Base-by-base conservation (phyloP, 2,888 invertebrate species). In the Lymantria dispar region DNA sequence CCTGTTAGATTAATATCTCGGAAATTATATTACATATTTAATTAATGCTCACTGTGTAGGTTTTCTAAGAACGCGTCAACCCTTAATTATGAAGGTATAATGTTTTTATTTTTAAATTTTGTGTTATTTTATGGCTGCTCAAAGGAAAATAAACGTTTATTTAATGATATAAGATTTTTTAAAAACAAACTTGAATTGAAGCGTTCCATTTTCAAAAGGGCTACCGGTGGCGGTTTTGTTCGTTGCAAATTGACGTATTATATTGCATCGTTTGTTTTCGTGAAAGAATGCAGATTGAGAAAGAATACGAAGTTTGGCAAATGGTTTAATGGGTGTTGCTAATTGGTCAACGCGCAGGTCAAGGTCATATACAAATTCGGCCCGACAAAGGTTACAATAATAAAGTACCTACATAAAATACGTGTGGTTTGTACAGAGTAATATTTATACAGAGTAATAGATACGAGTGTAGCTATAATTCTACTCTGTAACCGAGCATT, bases 271-370 rank as follows among this genome's bases (percentile, higher is more conserved):
- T 74, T 79, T 68, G 80, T 79, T 83, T 84, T 81, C 85, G 88
- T 85, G 85, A 83, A 81, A 70, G 86, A 87, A 87, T 88, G 88
- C 85, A 76, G 45, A 70, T 76, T 73, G 72, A 77, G 76, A 79
- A 83, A 81, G 76, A 68, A 74, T 71, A 64, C 73, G 71, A 64
- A 70, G 60, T 72, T 73, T 72, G 73, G 70, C 79, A 72, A 83
- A 78, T 62, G 70, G 78, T 85, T 83, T 87, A 87, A 87, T 86
- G 80, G 81, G 71, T 83, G 85, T 83, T 74, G 81, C 89, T 86
- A 87, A 89, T 87, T 87, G 87, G 87, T 80, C 82, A 85, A 76
- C 77, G 74, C 70, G 69, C 67, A 60, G 79, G 76, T 78, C 76
- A 77, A 79, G 79, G 84, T 60, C 62, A 66, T 59, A 54, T 63